These are phyloP conservation scores for Trichogramma evanescens DNA, from an alignment of 2,888 invertebrate genomes.

Conservation along the genomic window DNA sequence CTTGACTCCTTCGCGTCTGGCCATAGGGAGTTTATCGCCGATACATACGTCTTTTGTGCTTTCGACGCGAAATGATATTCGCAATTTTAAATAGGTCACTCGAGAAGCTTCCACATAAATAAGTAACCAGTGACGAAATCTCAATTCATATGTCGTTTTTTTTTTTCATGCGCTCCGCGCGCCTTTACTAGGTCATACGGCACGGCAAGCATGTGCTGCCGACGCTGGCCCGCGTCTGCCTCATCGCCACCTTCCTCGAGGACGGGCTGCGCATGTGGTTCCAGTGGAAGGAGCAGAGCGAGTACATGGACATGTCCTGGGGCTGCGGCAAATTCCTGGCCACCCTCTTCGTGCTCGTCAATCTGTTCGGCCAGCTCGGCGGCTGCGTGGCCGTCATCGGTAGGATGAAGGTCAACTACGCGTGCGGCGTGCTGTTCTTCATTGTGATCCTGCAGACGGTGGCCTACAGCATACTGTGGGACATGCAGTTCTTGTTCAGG, in stretches of 20 bases:
- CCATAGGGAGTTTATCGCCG: no score
- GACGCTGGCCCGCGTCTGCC: conserved; percentile 89
- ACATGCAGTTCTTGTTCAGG: conserved; percentile 90
- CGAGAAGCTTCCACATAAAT: no score
- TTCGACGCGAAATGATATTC: no score
- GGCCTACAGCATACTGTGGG: conserved; percentile 97
- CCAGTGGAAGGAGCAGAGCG: conserved; percentile 95
- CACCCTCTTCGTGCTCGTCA: conserved; percentile 89
- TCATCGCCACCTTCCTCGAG: conserved; percentile 97
- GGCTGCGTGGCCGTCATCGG: conserved; percentile 95
- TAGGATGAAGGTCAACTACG: conserved; percentile 83
- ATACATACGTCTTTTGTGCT: no score
- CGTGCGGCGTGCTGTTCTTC: conserved; percentile 87
- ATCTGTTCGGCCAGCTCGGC: conserved; percentile 91
- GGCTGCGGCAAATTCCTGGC: conserved; percentile 91
- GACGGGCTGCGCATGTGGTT: conserved; percentile 99
- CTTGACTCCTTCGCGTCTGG: no score
- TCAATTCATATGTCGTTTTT: no score
- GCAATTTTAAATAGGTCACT: no score
- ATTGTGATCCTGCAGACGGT: conserved; percentile 94
- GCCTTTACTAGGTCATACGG: conserved; percentile 68
- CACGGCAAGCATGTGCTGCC: conserved; percentile 89
- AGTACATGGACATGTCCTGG: conserved; percentile 98
- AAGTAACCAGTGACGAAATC: no score
- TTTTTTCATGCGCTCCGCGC: no score